phyloP scores from a whole-genome alignment of 2,888 invertebrate genomes.

The Cephus sareptanus region DNA sequence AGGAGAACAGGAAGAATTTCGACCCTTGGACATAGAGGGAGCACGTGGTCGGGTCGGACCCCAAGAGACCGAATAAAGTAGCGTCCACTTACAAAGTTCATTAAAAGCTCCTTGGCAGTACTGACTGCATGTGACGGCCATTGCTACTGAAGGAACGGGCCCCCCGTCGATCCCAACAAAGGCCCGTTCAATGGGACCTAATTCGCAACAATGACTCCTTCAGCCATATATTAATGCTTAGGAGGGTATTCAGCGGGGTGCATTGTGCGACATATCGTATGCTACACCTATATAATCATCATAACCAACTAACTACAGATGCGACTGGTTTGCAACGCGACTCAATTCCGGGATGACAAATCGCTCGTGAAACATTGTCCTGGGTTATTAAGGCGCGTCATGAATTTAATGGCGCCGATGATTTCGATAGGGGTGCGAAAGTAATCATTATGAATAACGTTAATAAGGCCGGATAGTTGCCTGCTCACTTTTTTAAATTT shows the following conservation, averaged over 20 bases:
- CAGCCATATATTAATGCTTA: slow-evolving; percentile 59
- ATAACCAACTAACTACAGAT: slow-evolving; percentile 1
- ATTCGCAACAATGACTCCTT: slow-evolving; percentile 60
- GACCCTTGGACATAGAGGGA: too few relatives aligned
- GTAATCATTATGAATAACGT: slow-evolving; percentile 45
- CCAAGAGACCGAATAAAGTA: background rate
- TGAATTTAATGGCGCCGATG: slow-evolving; percentile 54
- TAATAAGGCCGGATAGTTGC: slow-evolving; percentile 19
- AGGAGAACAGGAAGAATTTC: too few relatives aligned
- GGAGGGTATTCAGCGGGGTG: slow-evolving; percentile 32
- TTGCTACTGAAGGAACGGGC: slow-evolving; percentile 14
- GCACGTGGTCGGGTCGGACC: too few relatives aligned
- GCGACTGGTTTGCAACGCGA: slow-evolving; percentile 36
- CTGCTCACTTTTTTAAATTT: slow-evolving; percentile 4
- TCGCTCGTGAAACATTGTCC: slow-evolving; percentile 45
- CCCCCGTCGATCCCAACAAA: slow-evolving; percentile 53
- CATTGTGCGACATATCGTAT: slow-evolving; percentile 21
- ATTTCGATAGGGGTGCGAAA: slow-evolving; percentile 50
- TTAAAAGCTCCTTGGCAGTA: background rate
- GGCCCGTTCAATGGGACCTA: slow-evolving; percentile 55
- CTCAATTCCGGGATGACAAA: slow-evolving; percentile 58
- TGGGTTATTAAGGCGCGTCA: slow-evolving; percentile 54
- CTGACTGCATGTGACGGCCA: background rate
- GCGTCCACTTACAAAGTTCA: slow-evolving; percentile 10
- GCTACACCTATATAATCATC: slow-evolving; percentile 14